These are phyloP conservation scores for Eupeodes latifasciatus DNA, from an alignment of 2,888 invertebrate genomes.

Conservation along the genomic window DNA sequence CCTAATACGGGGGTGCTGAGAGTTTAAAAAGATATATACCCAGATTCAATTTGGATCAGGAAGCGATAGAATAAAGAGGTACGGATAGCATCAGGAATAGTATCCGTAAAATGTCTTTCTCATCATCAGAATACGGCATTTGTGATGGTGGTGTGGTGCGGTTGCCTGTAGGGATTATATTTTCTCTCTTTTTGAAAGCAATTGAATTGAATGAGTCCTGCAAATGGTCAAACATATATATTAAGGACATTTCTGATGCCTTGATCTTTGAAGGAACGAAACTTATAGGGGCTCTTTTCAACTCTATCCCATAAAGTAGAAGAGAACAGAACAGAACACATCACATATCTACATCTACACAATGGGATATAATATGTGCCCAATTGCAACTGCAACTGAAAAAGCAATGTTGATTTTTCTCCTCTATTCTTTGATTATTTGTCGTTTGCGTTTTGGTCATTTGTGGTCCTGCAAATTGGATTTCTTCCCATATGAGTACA, in stretches of 20 bases:
- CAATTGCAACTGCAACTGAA: constrained; percentile 36
- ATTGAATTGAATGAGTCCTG: constrained; percentile 52
- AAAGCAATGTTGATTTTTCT: constrained; percentile 67
- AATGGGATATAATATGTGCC: constrained; percentile 47
- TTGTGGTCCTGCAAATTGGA: constrained; percentile 64
- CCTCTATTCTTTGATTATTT: constrained; percentile 36
- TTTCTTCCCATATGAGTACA: constrained; percentile 33
- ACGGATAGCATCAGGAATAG: neutral
- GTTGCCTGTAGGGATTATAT: constrained; percentile 41
- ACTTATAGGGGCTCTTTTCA: constrained; percentile 28
- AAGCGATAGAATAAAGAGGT: neutral
- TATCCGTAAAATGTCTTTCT: constrained; percentile 24
- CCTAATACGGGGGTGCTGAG: constrained; percentile 48
- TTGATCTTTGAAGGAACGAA: constrained; percentile 46
- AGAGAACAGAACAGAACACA: neutral
- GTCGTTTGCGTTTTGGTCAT: constrained; percentile 47
- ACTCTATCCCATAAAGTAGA: neutral
- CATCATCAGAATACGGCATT: neutral
- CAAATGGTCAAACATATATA: constrained; percentile 47
- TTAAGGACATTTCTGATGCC: constrained; percentile 31
- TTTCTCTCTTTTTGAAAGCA: constrained; percentile 45
- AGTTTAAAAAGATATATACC: constrained; percentile 16
- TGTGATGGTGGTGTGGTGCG: constrained; percentile 47
- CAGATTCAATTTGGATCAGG: constrained; percentile 9
- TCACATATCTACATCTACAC: neutral